Conservation (phyloP, 2,888 invertebrate genomes). For the Hartigia nigra region DNA sequence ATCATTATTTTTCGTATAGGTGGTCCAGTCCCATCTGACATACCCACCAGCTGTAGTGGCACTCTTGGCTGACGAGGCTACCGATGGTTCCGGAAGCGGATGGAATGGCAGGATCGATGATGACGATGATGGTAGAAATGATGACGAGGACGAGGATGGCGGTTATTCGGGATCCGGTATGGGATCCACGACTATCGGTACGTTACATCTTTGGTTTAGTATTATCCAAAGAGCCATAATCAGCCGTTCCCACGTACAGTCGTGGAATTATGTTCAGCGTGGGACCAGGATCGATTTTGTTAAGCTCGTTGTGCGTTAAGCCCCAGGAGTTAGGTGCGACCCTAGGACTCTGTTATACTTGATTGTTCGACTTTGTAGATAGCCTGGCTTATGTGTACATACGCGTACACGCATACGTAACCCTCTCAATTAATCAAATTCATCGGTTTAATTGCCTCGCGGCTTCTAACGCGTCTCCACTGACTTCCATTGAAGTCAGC, state of each 20-base stretch:
- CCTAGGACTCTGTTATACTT: background rate
- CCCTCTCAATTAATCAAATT: background rate
- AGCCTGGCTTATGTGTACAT: background rate
- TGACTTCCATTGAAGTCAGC: background rate
- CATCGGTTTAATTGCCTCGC: background rate
- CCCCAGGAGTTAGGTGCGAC: background rate
- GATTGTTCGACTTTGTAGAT: background rate
- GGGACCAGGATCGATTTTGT: background rate
- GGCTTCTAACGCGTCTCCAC: background rate
- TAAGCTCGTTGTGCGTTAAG: background rate
- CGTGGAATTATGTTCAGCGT: background rate
- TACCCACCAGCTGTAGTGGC: conserved; percentile 57
- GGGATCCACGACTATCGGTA: conserved; percentile 51
- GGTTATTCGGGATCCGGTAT: conserved; percentile 57
- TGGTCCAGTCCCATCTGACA: conserved; percentile 59
- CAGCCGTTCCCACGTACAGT: background rate
- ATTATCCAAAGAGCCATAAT: background rate
- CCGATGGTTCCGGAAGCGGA: conserved; percentile 62
- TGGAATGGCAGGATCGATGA: conserved; percentile 30
- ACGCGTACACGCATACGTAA: background rate
- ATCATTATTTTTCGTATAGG: conserved; percentile 33
- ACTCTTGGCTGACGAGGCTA: conserved; percentile 57
- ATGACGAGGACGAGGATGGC: conserved; percentile 41
- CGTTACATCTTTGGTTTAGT: conserved; percentile 8
- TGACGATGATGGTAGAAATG: conserved; percentile 29